Evolutionary conservation across 2,888 invertebrate genomes (phyloP), one percentile per base, ranked within the genome.

Genomic region (Brachypterus glaber): DNA sequence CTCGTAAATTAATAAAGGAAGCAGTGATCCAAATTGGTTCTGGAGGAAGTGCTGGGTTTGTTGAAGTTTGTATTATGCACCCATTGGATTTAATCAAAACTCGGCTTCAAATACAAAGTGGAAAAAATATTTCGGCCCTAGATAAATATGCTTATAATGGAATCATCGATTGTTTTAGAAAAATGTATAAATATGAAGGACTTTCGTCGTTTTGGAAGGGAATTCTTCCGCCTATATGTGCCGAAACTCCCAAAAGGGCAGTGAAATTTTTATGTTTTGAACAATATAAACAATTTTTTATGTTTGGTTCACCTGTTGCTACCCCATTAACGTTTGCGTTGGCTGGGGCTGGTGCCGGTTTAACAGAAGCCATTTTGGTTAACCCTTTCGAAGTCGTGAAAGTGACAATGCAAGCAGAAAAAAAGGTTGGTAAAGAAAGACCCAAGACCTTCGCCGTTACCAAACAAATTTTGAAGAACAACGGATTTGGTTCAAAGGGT

Each of bases 331-430:
- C 89, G 12, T 89, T 86, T 63, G 79, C 90, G 2, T 63, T 90
- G 53, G 89, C 95, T 44, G 95, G 95, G 27, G 69, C 92, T 8
- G 80, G 82, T 39, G 87, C 92, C 30, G 95, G 95, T 33, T 66
- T 89, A 2, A 86, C 93, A n/a, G 93, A 95, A 68, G 91, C 84
- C 4, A 73, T 93, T 44, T 71, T 92, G 37, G 86, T 92, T 0
- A 93, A 93, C 68, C 93, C 93, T 0, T 93, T 93, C 62, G 93
- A 95, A 73, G 90, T 92, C 18, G 88, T 96, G 1, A 96, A 95
- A 73, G 91, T 95, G 9, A 79, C 79, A 2, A 65, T 88, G 43
- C 88, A 88, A 60, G 78, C 87, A 0, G 82, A 88, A 57, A 77
- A 77, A 39, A 70, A 77, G 1, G 67, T 71, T 32, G 72, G 76